Percentiles rank a stretch among this genome's conserved stretches.
Conservation (phyloP, 2,113 vertebrate genomes). For the Malurus cyaneus region DNA sequence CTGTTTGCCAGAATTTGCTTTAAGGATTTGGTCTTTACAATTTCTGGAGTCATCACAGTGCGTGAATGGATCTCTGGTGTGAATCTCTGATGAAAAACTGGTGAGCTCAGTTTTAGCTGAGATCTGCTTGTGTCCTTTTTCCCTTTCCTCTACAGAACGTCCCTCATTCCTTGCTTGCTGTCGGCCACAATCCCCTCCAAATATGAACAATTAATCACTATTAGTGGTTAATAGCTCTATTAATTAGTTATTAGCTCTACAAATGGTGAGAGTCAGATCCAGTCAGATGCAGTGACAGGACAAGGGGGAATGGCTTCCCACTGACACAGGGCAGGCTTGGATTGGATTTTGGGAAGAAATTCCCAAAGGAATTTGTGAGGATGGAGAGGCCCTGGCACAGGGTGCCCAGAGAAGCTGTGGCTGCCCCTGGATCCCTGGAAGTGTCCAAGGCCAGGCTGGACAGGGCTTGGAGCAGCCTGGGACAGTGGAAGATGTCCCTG, state of each 20-base stretch:
- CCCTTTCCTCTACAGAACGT: not conserved
- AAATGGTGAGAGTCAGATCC: not conserved
- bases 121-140: not conserved
- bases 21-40: not conserved
- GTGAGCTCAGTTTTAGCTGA: not conserved
- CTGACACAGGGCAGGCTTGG: not conserved
- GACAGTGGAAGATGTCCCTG: fast-evolving
- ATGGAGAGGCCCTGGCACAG: fast-evolving
- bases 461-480: fast-evolving
- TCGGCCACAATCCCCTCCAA: not conserved
- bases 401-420: not conserved
- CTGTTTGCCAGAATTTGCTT: not conserved
- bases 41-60: not conserved
- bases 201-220: not conserved
- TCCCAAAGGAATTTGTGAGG: not conserved
- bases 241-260: not conserved
- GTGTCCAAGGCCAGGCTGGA: not conserved
- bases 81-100: not conserved
- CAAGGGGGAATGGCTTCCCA: not conserved
- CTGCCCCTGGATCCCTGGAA: not conserved
- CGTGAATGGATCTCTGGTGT: not conserved
- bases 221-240: no score
- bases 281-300: not conserved
- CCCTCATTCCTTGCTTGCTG: not conserved
- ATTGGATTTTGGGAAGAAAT: not conserved